A percentile compares a stretch with the other conserved stretches of the same genome.
Evolutionary conservation across 2,888 invertebrate species (phyloP).

Genomic region (Pseudococcus jackbeardsleyi): DNA sequence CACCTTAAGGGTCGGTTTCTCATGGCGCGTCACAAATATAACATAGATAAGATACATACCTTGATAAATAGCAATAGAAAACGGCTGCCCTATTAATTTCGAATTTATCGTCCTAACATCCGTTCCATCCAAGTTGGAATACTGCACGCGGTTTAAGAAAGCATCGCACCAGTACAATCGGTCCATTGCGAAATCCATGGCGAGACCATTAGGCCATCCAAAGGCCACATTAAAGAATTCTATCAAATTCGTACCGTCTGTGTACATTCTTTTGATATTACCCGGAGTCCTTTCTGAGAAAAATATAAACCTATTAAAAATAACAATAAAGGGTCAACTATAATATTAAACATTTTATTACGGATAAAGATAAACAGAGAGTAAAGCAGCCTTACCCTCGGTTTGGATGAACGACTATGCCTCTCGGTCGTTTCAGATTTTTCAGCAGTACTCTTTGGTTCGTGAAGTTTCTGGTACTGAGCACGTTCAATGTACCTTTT

Average conservation of each 20-base stretch:
- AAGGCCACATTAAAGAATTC: slow-evolving; percentile 92
- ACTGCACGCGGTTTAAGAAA: slow-evolving; percentile 94
- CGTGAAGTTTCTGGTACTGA: slow-evolving; percentile 88
- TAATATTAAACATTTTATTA: slow-evolving; percentile 30
- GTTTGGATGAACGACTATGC: slow-evolving; percentile 97
- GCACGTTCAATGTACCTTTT: slow-evolving; percentile 92
- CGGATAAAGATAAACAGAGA: not conserved
- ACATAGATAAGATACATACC: slow-evolving; percentile 67
- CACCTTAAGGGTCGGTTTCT: too few relatives aligned
- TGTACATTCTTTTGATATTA: slow-evolving; percentile 92
- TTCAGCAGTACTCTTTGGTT: slow-evolving; percentile 86
- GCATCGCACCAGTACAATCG: slow-evolving; percentile 98
- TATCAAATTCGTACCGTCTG: slow-evolving; percentile 88
- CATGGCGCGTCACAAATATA: too few relatives aligned
- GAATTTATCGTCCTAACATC: slow-evolving; percentile 93
- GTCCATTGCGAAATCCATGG: slow-evolving; percentile 90
- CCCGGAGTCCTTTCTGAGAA: slow-evolving; percentile 98
- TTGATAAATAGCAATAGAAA: slow-evolving; percentile 90
- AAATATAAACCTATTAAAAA: slow-evolving; percentile 78
- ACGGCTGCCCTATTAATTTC: slow-evolving; percentile 87
- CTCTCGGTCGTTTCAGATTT: slow-evolving; percentile 91
- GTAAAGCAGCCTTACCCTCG: slow-evolving; percentile 75
- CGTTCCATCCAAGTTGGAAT: slow-evolving; percentile 89
- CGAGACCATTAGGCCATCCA: slow-evolving; percentile 97
- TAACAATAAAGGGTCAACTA: slow-evolving; percentile 58